phyloP scores from a whole-genome alignment of 2,797 vertebrate genomes.

The Melanotaenia parkinsoni region DNA sequence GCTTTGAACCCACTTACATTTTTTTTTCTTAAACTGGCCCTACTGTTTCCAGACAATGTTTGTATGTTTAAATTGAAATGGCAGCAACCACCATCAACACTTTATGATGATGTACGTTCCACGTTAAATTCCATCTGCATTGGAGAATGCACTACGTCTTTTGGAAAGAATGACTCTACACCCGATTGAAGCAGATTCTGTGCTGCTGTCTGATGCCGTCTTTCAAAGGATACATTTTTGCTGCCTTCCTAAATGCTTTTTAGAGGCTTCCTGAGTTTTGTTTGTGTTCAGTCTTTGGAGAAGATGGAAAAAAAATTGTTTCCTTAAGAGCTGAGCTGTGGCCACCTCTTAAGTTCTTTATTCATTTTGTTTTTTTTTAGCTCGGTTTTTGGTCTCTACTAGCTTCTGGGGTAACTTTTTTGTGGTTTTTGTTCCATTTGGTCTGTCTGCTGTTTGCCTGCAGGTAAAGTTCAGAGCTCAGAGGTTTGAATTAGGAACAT shows the following conservation, averaged over 20 bases:
- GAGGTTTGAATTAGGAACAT: too few relatives aligned
- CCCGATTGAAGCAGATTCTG: neutral
- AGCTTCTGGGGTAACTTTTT: neutral
- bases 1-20: slow-evolving; percentile 74
- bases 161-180: neutral
- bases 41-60: slow-evolving; percentile 21
- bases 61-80: slow-evolving; percentile 23
- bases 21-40: slow-evolving; percentile 22
- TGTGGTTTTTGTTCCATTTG: neutral
- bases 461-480: neutral
- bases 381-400: neutral
- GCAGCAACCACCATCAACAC: slow-evolving; percentile 11
- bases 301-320: neutral
- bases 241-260: neutral
- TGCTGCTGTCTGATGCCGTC: neutral
- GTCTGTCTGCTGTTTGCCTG: neutral
- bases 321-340: neutral
- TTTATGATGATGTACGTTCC: slow-evolving; percentile 24
- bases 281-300: neutral
- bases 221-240: neutral
- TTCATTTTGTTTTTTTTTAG: too few relatives aligned
- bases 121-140: slow-evolving; percentile 8
- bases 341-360: neutral
- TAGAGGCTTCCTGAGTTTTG: neutral
- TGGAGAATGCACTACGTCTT: neutral